Percentiles rank a stretch among this genome's conserved stretches.
These are phyloP conservation scores for Aurelia aurita DNA, from an alignment of 30 jellyfish, hydroid and myxozoan genomes.

Conservation along the genomic window DNA sequence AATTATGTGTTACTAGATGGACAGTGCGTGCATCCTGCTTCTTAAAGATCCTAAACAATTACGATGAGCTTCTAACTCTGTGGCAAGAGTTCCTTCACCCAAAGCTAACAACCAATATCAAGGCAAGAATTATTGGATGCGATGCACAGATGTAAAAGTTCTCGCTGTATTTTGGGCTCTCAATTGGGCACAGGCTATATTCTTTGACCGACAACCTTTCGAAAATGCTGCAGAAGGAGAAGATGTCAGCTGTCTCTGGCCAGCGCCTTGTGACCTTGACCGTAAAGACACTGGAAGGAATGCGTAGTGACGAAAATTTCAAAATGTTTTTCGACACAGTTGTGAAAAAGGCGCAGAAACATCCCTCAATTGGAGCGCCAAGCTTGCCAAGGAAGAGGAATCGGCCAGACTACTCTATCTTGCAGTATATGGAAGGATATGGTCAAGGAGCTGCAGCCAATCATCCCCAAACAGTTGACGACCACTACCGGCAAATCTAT, in stretches of 20 bases:
- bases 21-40: slow-evolving; percentile 70
- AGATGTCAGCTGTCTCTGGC: slow-evolving; percentile 69
- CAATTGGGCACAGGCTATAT: slow-evolving; percentile 49
- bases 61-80: slow-evolving; percentile 15
- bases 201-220: slow-evolving; percentile 64
- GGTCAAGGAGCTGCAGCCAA: slow-evolving; percentile 9
- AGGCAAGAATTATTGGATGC: slow-evolving; percentile 67
- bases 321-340: slow-evolving; percentile 30
- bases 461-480: slow-evolving; percentile 13
- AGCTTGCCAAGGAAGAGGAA: slow-evolving; percentile 52
- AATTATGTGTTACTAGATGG: slow-evolving; percentile 47
- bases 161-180: slow-evolving; percentile 49
- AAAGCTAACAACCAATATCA: slow-evolving; percentile 43
- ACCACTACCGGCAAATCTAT: slow-evolving; percentile 46
- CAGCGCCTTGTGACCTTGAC: slow-evolving; percentile 57
- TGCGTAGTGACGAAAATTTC: slow-evolving; percentile 48
- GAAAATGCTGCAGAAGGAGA: slow-evolving; percentile 59
- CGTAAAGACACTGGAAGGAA: slow-evolving; percentile 42
- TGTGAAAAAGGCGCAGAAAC: slow-evolving; percentile 42
- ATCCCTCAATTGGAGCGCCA: slow-evolving; percentile 7
- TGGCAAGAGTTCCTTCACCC: slow-evolving; percentile 52
- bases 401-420: slow-evolving; percentile 41
- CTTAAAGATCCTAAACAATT: slow-evolving; percentile 33
- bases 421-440: slow-evolving; percentile 46
- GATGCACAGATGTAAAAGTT: slow-evolving; percentile 40